A percentile compares a stretch with the other conserved stretches of the same genome.
Conservation (phyloP, 1,140 invertebrate genomes). For the Macrobrachium nipponense region DNA sequence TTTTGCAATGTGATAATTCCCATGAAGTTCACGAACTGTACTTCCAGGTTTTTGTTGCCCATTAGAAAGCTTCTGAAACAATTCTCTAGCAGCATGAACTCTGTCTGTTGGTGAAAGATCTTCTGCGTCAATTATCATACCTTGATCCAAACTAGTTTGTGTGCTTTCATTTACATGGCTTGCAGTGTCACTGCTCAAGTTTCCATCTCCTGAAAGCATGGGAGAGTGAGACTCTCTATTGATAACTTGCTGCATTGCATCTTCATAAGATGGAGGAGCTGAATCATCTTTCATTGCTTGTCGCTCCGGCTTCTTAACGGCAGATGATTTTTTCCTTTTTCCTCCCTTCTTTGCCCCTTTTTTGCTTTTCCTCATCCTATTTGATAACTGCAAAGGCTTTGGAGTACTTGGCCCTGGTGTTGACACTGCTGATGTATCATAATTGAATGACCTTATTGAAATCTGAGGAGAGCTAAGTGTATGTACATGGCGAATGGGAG, state of each 20-base stretch:
- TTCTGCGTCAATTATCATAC: neutral
- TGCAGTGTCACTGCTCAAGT: neutral
- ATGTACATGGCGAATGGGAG: neutral
- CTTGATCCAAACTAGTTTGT: constrained; percentile 37
- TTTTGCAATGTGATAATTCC: neutral
- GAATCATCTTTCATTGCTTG: constrained; percentile 35
- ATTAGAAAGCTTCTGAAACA: constrained; percentile 44
- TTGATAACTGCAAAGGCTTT: neutral
- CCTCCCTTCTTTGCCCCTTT: constrained; percentile 19
- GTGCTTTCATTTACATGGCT: constrained; percentile 47
- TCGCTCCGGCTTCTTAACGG: neutral
- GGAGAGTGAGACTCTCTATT: constrained; percentile 1
- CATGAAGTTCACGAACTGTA: neutral
- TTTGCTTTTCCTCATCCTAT: constrained; percentile 13
- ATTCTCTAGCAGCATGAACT: constrained; percentile 35
- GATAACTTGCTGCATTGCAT: constrained; percentile 33
- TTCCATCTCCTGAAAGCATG: neutral
- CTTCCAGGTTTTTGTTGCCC: neutral
- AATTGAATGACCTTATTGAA: constrained; percentile 19
- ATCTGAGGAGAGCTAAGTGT: constrained; percentile 34
- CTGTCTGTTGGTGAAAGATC: constrained; percentile 31
- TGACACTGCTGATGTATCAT: constrained; percentile 40
- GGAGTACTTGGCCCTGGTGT: constrained; percentile 30
- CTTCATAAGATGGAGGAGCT: constrained; percentile 51
- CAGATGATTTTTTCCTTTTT: constrained; percentile 13